These are phyloP conservation scores for Gymnoscopelus microlampas DNA, from an alignment of 2,797 vertebrate genomes.

Conservation along the genomic window DNA sequence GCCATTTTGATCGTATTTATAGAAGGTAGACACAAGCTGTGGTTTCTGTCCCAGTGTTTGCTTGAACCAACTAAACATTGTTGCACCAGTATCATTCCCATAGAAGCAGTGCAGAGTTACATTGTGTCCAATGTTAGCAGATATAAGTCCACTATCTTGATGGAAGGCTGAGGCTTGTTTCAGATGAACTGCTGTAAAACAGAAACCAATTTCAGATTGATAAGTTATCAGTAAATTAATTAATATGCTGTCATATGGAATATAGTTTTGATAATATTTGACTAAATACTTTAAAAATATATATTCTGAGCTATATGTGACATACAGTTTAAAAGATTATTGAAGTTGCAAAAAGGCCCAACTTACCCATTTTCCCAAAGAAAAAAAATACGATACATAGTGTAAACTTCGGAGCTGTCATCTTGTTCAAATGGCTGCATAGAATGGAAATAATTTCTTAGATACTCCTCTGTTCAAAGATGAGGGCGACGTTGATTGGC, in stretches of 20 bases:
- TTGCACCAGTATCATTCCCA: fast-evolving
- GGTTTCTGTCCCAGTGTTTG: conserved; percentile 38
- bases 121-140: background rate
- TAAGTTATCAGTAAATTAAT: background rate
- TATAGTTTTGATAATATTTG: background rate
- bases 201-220: background rate
- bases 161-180: conserved; percentile 1
- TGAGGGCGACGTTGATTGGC: conserved; percentile 7
- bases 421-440: conserved; percentile 7
- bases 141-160: conserved; percentile 4
- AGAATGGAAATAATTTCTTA: background rate
- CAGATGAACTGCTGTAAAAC: conserved; percentile 24
- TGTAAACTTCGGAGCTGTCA: conserved; percentile 23
- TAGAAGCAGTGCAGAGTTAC: conserved; percentile 39
- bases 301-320: too few species aligned
- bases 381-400: conserved; percentile 31
- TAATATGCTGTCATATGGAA: background rate
- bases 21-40: conserved; percentile 21
- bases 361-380: conserved; percentile 39
- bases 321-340: background rate
- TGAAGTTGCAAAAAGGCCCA: background rate
- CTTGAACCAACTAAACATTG: conserved; percentile 42
- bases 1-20: background rate
- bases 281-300: too few species aligned
- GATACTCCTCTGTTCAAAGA: conserved; percentile 26